A percentile compares a stretch with the other conserved stretches of the same genome.
phyloP scores from a whole-genome alignment of 2,797 vertebrate species.

The Centroberyx gerrardi region DNA sequence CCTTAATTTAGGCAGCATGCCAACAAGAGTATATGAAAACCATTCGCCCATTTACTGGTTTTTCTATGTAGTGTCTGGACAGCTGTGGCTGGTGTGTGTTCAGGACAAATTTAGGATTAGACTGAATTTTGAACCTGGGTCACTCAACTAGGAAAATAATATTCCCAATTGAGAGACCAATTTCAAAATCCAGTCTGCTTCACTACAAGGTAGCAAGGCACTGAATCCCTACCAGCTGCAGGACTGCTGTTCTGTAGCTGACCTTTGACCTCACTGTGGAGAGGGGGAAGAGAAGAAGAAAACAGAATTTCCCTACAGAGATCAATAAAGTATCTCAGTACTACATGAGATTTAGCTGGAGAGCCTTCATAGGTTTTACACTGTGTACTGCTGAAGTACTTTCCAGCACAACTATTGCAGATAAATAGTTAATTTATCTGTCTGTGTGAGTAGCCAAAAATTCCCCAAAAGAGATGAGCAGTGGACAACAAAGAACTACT shows the following conservation, averaged over 20 bases:
- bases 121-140: slow-evolving; percentile 44
- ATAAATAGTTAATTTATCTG: background rate
- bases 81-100: slow-evolving; percentile 23
- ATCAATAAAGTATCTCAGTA: too few species aligned
- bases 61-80: slow-evolving; percentile 21
- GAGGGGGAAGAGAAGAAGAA: background rate
- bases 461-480: background rate
- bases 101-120: slow-evolving; percentile 40
- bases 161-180: slow-evolving; percentile 51
- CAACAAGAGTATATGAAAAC: slow-evolving; percentile 24
- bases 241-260: background rate
- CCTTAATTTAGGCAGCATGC: slow-evolving; percentile 15
- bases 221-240: too few species aligned
- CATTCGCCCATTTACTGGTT: slow-evolving; percentile 21
- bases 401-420: background rate
- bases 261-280: background rate
- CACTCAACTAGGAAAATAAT: slow-evolving; percentile 58
- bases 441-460: background rate
- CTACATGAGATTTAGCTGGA: too few species aligned
- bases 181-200: slow-evolving; percentile 27
- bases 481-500: background rate
- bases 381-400: background rate
- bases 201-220: slow-evolving; percentile 42
- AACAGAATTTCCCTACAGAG: too few species aligned
- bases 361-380: background rate